These are phyloP conservation scores for Spea bombifrons DNA, from an alignment of 2,113 vertebrate genomes.

Conservation along the genomic window DNA sequence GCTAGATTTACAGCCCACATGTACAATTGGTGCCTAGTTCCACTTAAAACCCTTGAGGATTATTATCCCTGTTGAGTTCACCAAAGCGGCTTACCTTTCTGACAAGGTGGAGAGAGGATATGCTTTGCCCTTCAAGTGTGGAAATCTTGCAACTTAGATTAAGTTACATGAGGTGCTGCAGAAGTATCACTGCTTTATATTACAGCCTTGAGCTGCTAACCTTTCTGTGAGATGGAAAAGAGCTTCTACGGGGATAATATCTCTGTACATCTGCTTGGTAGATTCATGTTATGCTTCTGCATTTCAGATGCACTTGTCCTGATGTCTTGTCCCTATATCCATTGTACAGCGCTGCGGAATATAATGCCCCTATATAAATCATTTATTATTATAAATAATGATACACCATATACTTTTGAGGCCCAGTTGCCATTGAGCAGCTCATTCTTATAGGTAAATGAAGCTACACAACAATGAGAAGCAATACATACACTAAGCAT, in stretches of 20 bases:
- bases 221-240: constrained; percentile 26
- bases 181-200: constrained; percentile 4
- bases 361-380: too few species aligned
- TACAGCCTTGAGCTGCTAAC: constrained; percentile 35
- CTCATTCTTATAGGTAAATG: too few species aligned
- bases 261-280: constrained; percentile 5
- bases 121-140: constrained; percentile 67
- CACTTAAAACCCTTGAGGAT: constrained; percentile 75
- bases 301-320: background rate
- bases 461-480: too few species aligned
- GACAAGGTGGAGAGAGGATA: constrained; percentile 72
- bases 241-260: background rate
- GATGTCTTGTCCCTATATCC: too few species aligned
- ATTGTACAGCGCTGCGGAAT: too few species aligned
- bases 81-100: constrained; percentile 80
- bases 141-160: constrained; percentile 45
- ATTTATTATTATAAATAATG: too few species aligned
- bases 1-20: constrained; percentile 65
- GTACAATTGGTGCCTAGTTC: constrained; percentile 68
- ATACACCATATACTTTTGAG: too few species aligned
- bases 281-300: background rate
- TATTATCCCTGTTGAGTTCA: constrained; percentile 79
- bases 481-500: too few species aligned
- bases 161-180: constrained; percentile 39
- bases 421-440: too few species aligned